Base-by-base conservation (phyloP, 2,888 invertebrate species). In the Leucoma salicis region DNA sequence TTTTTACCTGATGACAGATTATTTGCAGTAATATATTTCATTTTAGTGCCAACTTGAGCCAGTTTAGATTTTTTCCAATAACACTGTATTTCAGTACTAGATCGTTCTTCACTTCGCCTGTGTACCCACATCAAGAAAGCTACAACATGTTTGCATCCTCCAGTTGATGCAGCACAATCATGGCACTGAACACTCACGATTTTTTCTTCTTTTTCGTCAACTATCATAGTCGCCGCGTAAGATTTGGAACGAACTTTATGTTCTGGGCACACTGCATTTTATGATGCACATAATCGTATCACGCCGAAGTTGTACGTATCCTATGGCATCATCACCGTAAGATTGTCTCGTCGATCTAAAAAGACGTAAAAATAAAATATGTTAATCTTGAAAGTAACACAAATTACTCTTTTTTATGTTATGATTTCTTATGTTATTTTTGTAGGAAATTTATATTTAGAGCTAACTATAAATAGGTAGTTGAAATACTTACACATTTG, bases 251-350 rank as follows among this genome's bases (percentile, higher is more conserved):
- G 21, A 16, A 33, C 33, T 33, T 33, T 33, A 12, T 21, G 33
- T 12, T 33, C 33, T 18, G 33, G 18, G 6, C 33, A 33, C n/a
- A 18, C 33, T 11, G 8, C 33, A 33, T 21, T 33, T 33, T 1
- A 33, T 12, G 12, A 12, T 33, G 18, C 33, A 33, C 27, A 14
- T 8, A 14, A 31, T 28, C 7, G 40, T 16, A 32, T 49, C 52
- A 18, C 33, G 16, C 6, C 16, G 16, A n/a, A 33, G 12, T 7
- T 33, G 33, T n/a, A 33, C 33, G 12, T 33, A 33, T 16, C 33
- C 33, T 21, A 21, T 13, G n/a, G 33, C 33, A 21, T 33, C 33
- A 21, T 33, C 21, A n/a, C 12, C 33, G 13, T 21, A 33, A 21
- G 18, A 18, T 18, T 33, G 11, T 16, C 18, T 18, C 15, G 16